Conservation (phyloP, 2,113 vertebrate species). For the Chunga burmeisteri region DNA sequence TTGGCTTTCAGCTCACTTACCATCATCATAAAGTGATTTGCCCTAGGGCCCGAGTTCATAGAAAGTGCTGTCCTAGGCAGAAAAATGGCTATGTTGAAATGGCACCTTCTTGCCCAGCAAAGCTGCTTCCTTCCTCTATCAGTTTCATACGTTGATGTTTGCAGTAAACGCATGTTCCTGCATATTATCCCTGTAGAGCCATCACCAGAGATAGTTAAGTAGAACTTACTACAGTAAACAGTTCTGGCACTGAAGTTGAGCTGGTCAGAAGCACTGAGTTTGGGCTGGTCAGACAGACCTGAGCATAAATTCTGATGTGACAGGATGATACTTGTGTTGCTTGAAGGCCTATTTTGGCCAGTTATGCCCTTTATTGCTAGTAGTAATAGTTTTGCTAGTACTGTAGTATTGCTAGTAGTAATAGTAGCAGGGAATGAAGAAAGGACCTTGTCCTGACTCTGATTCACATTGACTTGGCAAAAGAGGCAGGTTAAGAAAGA, state of each 20-base stretch:
- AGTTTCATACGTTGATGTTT: neutral
- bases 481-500: neutral
- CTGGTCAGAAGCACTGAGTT: neutral
- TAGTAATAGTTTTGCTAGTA: no score
- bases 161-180: neutral
- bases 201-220: neutral
- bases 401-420: no score
- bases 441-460: neutral
- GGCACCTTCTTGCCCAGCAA: neutral
- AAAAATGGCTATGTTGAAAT: neutral
- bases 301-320: neutral
- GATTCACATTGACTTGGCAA: neutral
- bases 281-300: neutral
- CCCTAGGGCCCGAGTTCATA: neutral
- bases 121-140: neutral
- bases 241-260: neutral
- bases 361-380: neutral
- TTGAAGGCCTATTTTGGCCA: neutral
- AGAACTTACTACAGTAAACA: neutral
- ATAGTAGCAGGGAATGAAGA: neutral
- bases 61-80: neutral
- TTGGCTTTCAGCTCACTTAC: slow-evolving; percentile 36
- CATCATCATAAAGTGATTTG: slow-evolving; percentile 34
- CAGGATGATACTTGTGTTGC: neutral
- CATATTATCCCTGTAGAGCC: neutral